Evolutionary conservation across 2,888 invertebrate species (phyloP), one percentile per base, ranked within the genome.

Genomic region (Melinaea marsaeus): DNA sequence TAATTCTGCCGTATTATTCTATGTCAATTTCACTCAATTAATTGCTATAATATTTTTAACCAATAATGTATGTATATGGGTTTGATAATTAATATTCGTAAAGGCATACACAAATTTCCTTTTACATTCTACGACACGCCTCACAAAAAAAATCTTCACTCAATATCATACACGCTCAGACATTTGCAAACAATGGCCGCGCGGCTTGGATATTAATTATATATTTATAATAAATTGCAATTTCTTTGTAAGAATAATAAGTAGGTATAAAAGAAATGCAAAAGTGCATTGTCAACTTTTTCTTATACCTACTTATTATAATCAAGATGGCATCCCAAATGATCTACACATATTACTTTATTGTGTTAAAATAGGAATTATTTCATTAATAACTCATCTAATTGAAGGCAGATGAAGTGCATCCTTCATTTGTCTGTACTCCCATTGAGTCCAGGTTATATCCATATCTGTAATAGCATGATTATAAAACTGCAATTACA

Each of bases 141-240:
- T 64, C 45, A 62, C 60, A 67, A 67, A 67, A 65, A 62, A 60
- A 57, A 13, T 47, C 54, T 62, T 13, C 57, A 22, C 55, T 32
- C 58, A 35, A 63, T 60, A 57, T 42, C 32, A 45, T 46, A 33
- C 64, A 62, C 57, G 61, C 62, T 66, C 61, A 57, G 66, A 55
- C 57, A 67, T 69, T 69, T 67, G 69, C 70, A 69, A 65, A 70
- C 70, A 70, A 70, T 70, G 63, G 64, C 46, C 58, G 64, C 69
- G 65, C 65, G 55, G 58, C 59, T 63, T 61, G 67, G 60, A 55
- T 69, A 61, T 61, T 69, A 69, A 69, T 69, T 67, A 64, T 62
- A 58, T 51, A 51, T 51, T 34, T 60, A 58, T 59, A 55, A 65
- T 67, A 67, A 63, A 67, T 67, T 64, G 55, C 60, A 61, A 61